These are phyloP conservation scores for Crioceris asparagi DNA, from an alignment of 2,888 invertebrate genomes.

Conservation along the genomic window DNA sequence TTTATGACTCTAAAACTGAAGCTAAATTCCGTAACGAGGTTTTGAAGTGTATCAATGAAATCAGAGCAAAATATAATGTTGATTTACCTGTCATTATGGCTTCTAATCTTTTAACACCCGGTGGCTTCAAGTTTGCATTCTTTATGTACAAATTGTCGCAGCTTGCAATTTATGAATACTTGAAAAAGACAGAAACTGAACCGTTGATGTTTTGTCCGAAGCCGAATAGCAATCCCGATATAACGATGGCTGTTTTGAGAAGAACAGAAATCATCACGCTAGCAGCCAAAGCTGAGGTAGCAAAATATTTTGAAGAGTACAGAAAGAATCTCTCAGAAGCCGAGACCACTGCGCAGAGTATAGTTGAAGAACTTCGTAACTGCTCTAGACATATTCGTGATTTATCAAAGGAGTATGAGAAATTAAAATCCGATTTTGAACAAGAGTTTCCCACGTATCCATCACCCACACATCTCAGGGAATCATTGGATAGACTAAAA, in stretches of 20 bases:
- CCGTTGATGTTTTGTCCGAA: not conserved
- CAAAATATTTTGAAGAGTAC: not conserved
- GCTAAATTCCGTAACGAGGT: slow-evolving; percentile 30
- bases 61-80: slow-evolving; percentile 28
- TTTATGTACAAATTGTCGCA: slow-evolving; percentile 33
- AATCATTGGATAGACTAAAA: too few species aligned
- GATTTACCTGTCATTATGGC: slow-evolving; percentile 29
- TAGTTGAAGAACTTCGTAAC: too few species aligned
- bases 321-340: too few species aligned
- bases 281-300: not conserved
- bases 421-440: too few species aligned
- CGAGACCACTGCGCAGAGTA: too few species aligned
- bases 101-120: slow-evolving; percentile 33
- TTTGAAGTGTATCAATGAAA: slow-evolving; percentile 27
- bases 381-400: too few species aligned
- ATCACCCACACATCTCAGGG: too few species aligned
- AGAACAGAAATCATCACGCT: not conserved
- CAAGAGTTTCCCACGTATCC: too few species aligned
- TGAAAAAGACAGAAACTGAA: not conserved
- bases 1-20: slow-evolving; percentile 27
- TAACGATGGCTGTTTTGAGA: not conserved
- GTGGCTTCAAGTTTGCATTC: slow-evolving; percentile 30
- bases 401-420: too few species aligned
- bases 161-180: slow-evolving; percentile 12
- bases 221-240: not conserved